Conservation (phyloP, 2,888 invertebrate species). For the Mystacides longicornis region DNA sequence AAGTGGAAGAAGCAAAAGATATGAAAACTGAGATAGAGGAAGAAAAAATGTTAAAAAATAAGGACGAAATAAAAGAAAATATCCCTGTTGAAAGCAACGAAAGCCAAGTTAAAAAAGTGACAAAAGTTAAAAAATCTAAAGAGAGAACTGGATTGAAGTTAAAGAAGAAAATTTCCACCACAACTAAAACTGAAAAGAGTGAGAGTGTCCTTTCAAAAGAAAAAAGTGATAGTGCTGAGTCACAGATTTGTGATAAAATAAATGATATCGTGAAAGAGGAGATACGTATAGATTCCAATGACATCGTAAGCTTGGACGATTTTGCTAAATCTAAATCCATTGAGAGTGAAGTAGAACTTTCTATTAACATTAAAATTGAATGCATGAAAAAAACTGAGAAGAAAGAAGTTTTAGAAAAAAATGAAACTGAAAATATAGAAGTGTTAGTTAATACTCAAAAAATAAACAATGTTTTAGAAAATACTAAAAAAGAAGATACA, state of each 20-base stretch:
- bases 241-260: background rate
- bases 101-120: background rate
- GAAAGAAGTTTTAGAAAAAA: background rate
- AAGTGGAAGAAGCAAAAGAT: background rate
- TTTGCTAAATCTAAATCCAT: background rate
- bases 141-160: background rate
- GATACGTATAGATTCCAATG: background rate
- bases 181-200: conserved; percentile 1
- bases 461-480: background rate
- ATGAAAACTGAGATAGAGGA: background rate
- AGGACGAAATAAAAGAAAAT: conserved; percentile 1
- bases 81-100: background rate
- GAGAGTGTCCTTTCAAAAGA: background rate
- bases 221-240: background rate
- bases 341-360: background rate
- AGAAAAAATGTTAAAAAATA: background rate
- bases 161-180: background rate
- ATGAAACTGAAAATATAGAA: background rate
- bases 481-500: background rate
- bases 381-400: background rate
- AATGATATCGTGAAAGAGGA: background rate
- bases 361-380: background rate
- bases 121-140: conserved; percentile 2
- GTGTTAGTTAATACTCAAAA: background rate
- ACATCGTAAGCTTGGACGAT: background rate